phyloP scores from a whole-genome alignment of 2,797 vertebrate species.

The Typhlichthys subterraneus region DNA sequence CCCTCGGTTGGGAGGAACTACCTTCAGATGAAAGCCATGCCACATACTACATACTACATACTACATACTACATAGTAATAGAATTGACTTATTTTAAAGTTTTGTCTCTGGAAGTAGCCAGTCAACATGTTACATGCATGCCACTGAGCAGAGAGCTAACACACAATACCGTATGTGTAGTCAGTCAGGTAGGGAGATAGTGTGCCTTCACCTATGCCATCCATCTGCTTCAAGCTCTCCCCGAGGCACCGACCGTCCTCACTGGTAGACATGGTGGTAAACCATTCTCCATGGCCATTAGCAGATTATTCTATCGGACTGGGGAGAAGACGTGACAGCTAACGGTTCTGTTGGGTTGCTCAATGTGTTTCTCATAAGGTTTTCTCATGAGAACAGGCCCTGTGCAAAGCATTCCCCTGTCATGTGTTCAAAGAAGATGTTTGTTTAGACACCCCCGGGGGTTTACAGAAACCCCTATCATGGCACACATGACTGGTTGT shows the following conservation, averaged over 20 bases:
- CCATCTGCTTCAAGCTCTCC: slow-evolving; percentile 22
- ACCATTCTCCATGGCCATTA: slow-evolving; percentile 36
- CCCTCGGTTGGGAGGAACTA: too few relatives aligned
- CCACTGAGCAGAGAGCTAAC: too few relatives aligned
- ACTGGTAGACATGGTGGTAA: slow-evolving; percentile 34
- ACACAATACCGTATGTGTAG: too few relatives aligned
- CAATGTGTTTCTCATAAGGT: slow-evolving; percentile 62
- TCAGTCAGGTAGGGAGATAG: too few relatives aligned
- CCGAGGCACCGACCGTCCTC: slow-evolving; percentile 34
- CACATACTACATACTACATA: too few relatives aligned
- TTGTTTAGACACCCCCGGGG: slow-evolving; percentile 53
- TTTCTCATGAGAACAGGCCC: slow-evolving; percentile 65
- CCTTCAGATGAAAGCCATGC: too few relatives aligned
- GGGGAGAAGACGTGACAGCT: slow-evolving; percentile 34
- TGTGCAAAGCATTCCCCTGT: slow-evolving; percentile 64
- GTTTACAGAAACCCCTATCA: slow-evolving; percentile 44
- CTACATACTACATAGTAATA: too few relatives aligned
- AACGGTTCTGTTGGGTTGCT: slow-evolving; percentile 23
- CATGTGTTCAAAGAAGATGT: slow-evolving; percentile 61
- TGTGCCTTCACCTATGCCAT: not conserved
- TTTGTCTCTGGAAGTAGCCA: too few relatives aligned
- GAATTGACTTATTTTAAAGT: too few relatives aligned
- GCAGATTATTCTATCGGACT: slow-evolving; percentile 35
- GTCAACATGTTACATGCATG: too few relatives aligned
- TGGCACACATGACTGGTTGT: slow-evolving; percentile 49